These are phyloP conservation scores for Calliopum simillimum DNA, from an alignment of 2,888 invertebrate genomes.

Conservation along the genomic window DNA sequence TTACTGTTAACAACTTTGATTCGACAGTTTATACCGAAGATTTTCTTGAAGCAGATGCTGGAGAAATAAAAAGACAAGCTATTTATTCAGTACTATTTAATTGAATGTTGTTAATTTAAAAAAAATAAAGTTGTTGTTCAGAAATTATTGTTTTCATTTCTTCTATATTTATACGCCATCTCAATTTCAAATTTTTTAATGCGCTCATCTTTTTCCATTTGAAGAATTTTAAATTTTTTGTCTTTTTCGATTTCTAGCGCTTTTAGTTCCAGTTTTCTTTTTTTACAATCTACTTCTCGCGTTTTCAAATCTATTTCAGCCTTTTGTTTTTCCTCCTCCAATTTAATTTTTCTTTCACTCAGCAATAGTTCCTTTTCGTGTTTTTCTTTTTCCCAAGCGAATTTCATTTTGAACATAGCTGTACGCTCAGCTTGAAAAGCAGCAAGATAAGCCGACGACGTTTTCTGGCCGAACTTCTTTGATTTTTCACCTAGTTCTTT, in stretches of 20 bases:
- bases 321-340: background rate
- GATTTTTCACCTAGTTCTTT: background rate
- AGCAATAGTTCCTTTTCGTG: background rate
- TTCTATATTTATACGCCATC: background rate
- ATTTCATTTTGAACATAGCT: background rate
- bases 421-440: background rate
- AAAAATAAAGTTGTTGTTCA: background rate
- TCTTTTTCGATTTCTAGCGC: too few relatives aligned
- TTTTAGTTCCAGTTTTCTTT: background rate
- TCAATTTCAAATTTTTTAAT: background rate
- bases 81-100: background rate
- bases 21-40: too few relatives aligned
- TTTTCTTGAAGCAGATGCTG: background rate
- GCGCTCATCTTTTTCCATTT: background rate
- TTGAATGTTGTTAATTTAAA: background rate
- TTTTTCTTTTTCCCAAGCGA: background rate
- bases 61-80: background rate
- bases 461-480: too few relatives aligned
- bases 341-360: background rate
- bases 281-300: background rate
- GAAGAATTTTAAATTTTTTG: too few relatives aligned
- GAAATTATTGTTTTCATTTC: background rate
- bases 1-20: too few relatives aligned
- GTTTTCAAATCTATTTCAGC: background rate
- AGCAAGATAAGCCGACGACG: conserved; percentile 2